Percentiles rank a stretch among this genome's conserved stretches.
Evolutionary conservation across 1,140 invertebrate genomes (phyloP).

Genomic region (Lutraria rhynchaena): DNA sequence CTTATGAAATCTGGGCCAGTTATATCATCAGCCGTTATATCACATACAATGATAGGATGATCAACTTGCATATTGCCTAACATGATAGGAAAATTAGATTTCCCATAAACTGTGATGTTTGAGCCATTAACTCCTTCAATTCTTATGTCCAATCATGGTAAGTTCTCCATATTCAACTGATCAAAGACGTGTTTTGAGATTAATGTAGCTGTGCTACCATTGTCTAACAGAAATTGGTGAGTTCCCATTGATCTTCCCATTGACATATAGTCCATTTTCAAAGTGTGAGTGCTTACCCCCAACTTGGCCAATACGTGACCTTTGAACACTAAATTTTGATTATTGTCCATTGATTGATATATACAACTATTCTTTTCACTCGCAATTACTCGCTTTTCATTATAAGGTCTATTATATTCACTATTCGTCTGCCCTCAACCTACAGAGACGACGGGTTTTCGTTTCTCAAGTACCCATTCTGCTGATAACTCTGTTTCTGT

Average conservation of each 20-base stretch:
- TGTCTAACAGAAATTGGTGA: neutral
- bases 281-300: neutral
- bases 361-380: neutral
- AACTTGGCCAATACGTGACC: neutral
- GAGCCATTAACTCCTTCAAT: neutral
- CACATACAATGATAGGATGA: neutral
- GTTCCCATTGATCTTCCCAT: too few species aligned
- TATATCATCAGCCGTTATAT: neutral
- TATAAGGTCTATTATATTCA: neutral
- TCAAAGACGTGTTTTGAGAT: neutral
- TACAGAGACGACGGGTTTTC: neutral
- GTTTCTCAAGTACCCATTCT: neutral
- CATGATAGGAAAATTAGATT: neutral
- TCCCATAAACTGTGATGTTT: neutral
- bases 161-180: too few species aligned
- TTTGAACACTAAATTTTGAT: neutral
- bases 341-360: neutral
- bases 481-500: neutral
- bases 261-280: slow-evolving; percentile 9
- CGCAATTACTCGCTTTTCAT: neutral
- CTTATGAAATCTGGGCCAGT: neutral
- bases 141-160: too few species aligned
- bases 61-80: neutral
- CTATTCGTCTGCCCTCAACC: neutral
- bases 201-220: neutral